Evolutionary conservation across 2,797 vertebrate species (phyloP).

Genomic region (Acanthurus lineatus): DNA sequence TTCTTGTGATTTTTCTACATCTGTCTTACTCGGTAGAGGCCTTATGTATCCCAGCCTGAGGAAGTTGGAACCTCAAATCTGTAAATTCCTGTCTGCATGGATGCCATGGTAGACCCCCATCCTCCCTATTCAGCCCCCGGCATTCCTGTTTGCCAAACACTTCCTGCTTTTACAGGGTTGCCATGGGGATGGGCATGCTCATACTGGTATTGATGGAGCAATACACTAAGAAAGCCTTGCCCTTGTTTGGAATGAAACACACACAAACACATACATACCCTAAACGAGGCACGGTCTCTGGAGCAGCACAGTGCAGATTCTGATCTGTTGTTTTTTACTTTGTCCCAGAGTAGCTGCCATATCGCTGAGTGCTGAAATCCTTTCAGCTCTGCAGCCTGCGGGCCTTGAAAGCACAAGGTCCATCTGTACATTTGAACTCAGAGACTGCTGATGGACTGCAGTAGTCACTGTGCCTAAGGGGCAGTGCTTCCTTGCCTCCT

Average conservation of each 20-base stretch:
- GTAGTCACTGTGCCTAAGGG: conserved; percentile 43
- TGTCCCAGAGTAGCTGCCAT: conserved; percentile 34
- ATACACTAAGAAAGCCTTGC: conserved; percentile 43
- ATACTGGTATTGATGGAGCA: conserved; percentile 57
- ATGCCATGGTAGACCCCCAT: conserved; percentile 50
- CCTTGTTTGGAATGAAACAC: conserved; percentile 60
- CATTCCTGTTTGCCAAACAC: conserved; percentile 68
- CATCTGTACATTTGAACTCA: conserved; percentile 46
- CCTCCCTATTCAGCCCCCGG: conserved; percentile 38
- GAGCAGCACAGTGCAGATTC: conserved; percentile 12
- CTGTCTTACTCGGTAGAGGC: conserved; percentile 13
- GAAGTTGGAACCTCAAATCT: conserved; percentile 27
- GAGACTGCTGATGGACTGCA: conserved; percentile 70
- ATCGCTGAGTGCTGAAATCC: conserved; percentile 61
- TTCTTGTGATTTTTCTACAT: conserved; percentile 5
- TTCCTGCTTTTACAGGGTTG: conserved; percentile 69
- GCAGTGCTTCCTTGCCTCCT: conserved; percentile 9
- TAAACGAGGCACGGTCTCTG: not conserved
- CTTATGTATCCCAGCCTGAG: conserved; percentile 18
- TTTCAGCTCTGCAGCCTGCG: conserved; percentile 44
- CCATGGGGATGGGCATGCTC: conserved; percentile 61
- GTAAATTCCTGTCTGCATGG: conserved; percentile 44
- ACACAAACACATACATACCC: not conserved
- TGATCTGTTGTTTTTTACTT: conserved; percentile 34
- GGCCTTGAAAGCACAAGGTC: conserved; percentile 44